Evolutionary conservation across 2,888 invertebrate species (phyloP), one percentile per base, ranked within the genome.

Genomic region (Branchipolynoe longqiensis): DNA sequence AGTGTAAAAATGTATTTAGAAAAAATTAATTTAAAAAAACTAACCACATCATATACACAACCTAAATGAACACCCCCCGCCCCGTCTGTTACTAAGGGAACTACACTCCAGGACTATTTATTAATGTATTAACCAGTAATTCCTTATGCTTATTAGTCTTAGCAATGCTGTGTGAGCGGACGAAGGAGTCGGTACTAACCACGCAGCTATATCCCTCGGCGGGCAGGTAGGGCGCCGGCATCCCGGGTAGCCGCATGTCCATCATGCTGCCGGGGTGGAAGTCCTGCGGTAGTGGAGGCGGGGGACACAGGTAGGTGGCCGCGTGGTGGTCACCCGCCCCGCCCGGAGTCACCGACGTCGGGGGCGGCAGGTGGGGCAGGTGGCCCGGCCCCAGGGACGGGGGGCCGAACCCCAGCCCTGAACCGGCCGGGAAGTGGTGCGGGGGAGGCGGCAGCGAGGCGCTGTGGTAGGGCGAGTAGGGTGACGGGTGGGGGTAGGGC

Each of bases 201-300:
- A 78, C 78, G 28, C 78, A 78, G 54, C 78, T 78, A 54, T 78
- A 78, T 78, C 78, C 78, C 78, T 78, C 78, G 78, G 78, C 78
- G 41, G 78, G 78, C 25, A 78, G 78, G 78, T 78, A 78, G 48
- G 84, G 84, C 31, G 84, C 62, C 2, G 84, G 84, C 69, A 84
- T 62, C 3, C 69, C 69, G 33, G 84, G 41, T 33, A 84, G 84
- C 73, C 84, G 40, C 84, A 84, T 84, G 73, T 84, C 84, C 84
- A 84, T 84, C 84, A 84, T 84, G 48, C 48, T 73, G 84, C 48
- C 38, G 48, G 48, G 62, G 69, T 84, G 83, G 64, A 58, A 62
- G 83, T 83, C 40, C 36, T 40, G 64, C 40, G 59, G 62, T 41
- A 40, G 59, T n/a, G 83, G 83, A 38, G 83, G 59, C 28, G 83